Base-by-base conservation (phyloP, 1,140 invertebrate genomes). In the Bombus turneri region DNA sequence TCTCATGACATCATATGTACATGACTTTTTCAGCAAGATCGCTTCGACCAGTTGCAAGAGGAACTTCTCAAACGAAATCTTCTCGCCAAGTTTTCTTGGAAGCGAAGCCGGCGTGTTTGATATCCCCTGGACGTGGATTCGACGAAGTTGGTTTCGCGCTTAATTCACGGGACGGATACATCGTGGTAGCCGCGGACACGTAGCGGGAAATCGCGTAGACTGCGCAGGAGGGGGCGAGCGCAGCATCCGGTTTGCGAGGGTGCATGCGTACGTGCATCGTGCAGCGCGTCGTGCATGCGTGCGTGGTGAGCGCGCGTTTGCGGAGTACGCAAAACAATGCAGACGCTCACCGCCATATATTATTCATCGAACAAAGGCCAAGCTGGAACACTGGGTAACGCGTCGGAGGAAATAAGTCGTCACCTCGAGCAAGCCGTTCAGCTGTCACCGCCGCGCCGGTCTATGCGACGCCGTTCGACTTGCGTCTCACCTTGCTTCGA, bases 151-250 rank as follows among this genome's bases (percentile, higher is more conserved):
- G 72, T 90, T 91, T 88, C 83, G 77, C 83, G 71, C 74, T 62
- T 76, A 5, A 18, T 34, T 53, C 47, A 53, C 41, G 75, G 73
- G 72, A 75, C 83, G 89, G 90, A 92, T 92, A 90, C 86, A 83
- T 80, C 81, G 87, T 76, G 86, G 73, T 77, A 66, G 47, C 77
- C 78, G 90, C 71, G 86, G 86, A 85, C 91, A 92, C 90, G 91
- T 92, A 91, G 91, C 91, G 92, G 91, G 91, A 91, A 91, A 91
- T 91, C 88, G 89, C 88, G 90, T 89, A 90, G 92, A 91, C 90
- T 88, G 80, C 73, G 86, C 75, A 66, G 75, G 88, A 78, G 83
- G 88, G 83, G 80, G 74, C 87, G 84, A 79, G 84, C 88, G 75
- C 92, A 93, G 91, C 91, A 93, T 93, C 92, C 92, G 92, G 92